Conservation (phyloP, 2,888 invertebrate species). For the Polymixis flavicincta region DNA sequence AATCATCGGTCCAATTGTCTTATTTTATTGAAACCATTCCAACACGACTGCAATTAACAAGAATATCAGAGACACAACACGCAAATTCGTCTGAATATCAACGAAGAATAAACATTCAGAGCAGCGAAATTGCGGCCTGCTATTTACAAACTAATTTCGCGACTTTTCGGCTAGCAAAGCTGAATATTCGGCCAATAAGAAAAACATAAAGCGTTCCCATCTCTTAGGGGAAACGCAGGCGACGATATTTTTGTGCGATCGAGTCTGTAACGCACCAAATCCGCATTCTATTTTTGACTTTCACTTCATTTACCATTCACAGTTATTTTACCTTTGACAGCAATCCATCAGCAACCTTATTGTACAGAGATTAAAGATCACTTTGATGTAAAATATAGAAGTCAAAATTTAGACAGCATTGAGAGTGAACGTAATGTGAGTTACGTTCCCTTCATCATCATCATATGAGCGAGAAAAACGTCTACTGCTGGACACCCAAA, state of each 20-base stretch:
- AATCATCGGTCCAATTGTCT: constrained; percentile 24
- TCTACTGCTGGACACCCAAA: too few species aligned
- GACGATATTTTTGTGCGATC: neutral
- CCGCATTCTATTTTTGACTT: neutral
- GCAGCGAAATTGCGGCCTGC: neutral
- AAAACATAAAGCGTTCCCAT: constrained; percentile 25
- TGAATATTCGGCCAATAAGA: constrained; percentile 29
- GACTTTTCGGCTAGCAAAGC: constrained; percentile 13
- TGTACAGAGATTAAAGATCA: neutral
- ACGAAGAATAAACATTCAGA: constrained; percentile 11
- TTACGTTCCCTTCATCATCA: neutral
- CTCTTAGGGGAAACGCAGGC: neutral
- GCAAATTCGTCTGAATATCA: constrained; percentile 10
- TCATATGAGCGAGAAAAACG: too few species aligned
- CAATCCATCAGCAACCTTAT: neutral
- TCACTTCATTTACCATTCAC: neutral
- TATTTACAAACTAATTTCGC: constrained; percentile 34
- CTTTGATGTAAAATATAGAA: neutral
- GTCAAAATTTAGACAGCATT: neutral
- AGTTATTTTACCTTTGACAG: neutral
- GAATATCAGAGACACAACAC: constrained; percentile 23
- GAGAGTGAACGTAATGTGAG: neutral
- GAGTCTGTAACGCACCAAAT: too few species aligned
- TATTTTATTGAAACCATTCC: constrained; percentile 44
- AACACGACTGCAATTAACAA: constrained; percentile 30